A percentile compares a stretch with the other conserved stretches of the same genome.
phyloP scores from a whole-genome alignment of 2,888 invertebrate genomes.

The Ephialtes manifestator region DNA sequence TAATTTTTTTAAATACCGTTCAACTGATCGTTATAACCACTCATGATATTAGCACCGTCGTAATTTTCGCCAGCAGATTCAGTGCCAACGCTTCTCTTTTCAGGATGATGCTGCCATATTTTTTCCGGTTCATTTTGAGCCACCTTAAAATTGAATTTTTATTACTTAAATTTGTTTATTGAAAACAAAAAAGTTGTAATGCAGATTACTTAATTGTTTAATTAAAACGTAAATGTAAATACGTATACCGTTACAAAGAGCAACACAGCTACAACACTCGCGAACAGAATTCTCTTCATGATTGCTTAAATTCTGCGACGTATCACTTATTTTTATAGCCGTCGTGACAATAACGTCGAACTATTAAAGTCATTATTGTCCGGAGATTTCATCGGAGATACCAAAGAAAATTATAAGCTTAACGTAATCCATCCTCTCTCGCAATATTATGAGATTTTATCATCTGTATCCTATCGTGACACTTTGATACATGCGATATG shows the following conservation, averaged over 20 bases:
- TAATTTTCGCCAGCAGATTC: background rate
- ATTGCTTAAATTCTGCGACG: background rate
- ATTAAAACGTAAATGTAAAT: background rate
- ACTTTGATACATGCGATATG: conserved; percentile 5
- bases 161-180: background rate
- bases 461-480: background rate
- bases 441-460: background rate
- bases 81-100: background rate
- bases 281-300: conserved; percentile 16
- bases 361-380: background rate
- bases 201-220: background rate
- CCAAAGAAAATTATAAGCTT: background rate
- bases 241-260: background rate
- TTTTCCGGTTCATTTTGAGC: background rate
- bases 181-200: background rate
- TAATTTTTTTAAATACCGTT: conserved; percentile 2
- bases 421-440: conserved; percentile 8
- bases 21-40: background rate
- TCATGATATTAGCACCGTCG: background rate
- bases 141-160: conserved; percentile 1
- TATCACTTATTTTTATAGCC: conserved; percentile 3
- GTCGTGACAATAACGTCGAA: background rate
- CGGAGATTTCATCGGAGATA: background rate
- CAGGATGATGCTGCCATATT: background rate
- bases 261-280: conserved; percentile 4